Conservation (phyloP, 2,113 vertebrate species). For the Silurus asotus region DNA sequence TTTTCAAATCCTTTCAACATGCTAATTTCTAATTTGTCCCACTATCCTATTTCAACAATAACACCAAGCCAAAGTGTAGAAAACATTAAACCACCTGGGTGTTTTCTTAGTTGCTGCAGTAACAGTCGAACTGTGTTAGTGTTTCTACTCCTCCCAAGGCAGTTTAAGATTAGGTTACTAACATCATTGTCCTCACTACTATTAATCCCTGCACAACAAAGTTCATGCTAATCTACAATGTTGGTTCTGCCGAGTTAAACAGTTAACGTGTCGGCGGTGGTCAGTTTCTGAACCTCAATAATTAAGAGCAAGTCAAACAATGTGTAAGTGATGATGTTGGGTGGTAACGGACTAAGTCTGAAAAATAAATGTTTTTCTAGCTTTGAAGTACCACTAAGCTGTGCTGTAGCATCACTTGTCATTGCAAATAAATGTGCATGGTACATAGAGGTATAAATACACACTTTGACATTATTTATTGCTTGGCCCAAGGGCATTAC, state of each 20-base stretch:
- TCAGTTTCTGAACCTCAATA: conserved; percentile 19
- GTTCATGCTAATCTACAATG: conserved; percentile 6
- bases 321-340: conserved; percentile 56
- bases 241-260: conserved; percentile 19
- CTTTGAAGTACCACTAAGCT: conserved; percentile 59
- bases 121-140: conserved; percentile 54
- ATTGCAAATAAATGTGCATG: conserved; percentile 61
- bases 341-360: conserved; percentile 56
- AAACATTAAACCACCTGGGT: conserved; percentile 56
- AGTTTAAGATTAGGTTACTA: conserved; percentile 55
- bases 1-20: conserved; percentile 42
- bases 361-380: conserved; percentile 58
- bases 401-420: conserved; percentile 64
- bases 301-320: conserved; percentile 41
- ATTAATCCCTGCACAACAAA: conserved; percentile 40
- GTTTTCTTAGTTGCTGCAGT: conserved; percentile 28
- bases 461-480: conserved; percentile 69
- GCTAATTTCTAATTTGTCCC: conserved; percentile 53
- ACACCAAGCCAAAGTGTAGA: conserved; percentile 40
- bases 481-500: conserved; percentile 52
- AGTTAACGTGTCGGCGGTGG: conserved; percentile 31
- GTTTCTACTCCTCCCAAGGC: conserved; percentile 48
- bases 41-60: conserved; percentile 52
- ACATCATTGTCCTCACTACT: conserved; percentile 42
- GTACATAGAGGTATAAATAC: conserved; percentile 67